A percentile compares a stretch with the other conserved stretches of the same genome.
phyloP scores from a whole-genome alignment of 2,113 vertebrate species.

The Solea solea region DNA sequence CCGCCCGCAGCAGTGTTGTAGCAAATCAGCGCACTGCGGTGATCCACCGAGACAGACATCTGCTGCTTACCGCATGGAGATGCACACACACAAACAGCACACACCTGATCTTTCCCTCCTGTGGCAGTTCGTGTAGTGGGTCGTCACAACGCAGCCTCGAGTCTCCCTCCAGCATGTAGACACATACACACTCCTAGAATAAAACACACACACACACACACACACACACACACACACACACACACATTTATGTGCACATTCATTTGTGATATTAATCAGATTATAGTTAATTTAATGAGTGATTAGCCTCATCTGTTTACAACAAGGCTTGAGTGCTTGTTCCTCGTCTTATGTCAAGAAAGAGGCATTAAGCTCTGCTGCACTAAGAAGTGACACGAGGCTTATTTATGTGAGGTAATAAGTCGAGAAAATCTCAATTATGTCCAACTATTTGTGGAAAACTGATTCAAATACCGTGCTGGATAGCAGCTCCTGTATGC shows the following conservation, averaged over 20 bases:
- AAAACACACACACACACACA: constrained; percentile 24
- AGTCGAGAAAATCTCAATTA: constrained; percentile 35
- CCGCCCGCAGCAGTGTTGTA: constrained; percentile 17
- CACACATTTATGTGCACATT: constrained; percentile 14
- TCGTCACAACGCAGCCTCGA: constrained; percentile 86
- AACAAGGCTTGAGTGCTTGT: constrained; percentile 10
- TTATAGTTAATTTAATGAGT: constrained; percentile 38
- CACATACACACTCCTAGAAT: constrained; percentile 87
- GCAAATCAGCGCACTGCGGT: constrained; percentile 31
- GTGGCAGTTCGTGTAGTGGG: constrained; percentile 86
- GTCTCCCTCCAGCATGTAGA: constrained; percentile 88
- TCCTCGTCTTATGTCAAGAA: constrained; percentile 17
- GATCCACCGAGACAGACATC: constrained; percentile 30
- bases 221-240: constrained; percentile 60
- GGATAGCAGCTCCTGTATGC: constrained; percentile 84
- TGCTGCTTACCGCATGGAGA: constrained; percentile 3
- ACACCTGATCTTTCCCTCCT: constrained; percentile 86
- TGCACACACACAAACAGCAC: constrained; percentile 30
- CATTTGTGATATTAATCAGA: constrained; percentile 35
- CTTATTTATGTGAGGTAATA: constrained; percentile 7
- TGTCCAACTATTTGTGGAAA: constrained; percentile 17
- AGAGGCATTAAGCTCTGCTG: neutral
- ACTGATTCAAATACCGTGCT: constrained; percentile 63
- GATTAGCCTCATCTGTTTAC: constrained; percentile 36
- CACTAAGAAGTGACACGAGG: constrained; percentile 22